Evolutionary conservation across 2,797 vertebrate genomes (phyloP).

Genomic region (Pempheris klunzingeri): DNA sequence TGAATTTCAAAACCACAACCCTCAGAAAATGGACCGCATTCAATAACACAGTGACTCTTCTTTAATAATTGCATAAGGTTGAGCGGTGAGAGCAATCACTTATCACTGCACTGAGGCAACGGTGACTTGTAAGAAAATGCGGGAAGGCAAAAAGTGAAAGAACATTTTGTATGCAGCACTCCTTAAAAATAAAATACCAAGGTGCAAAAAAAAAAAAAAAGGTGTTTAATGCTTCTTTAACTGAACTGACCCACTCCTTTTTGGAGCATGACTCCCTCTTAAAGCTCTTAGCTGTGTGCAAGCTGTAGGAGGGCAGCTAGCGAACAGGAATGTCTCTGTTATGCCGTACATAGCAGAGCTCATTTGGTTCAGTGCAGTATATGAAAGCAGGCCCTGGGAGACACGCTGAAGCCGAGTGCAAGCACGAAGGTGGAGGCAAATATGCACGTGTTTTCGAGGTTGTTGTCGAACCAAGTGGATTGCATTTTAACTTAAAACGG

Average conservation of each 20-base stretch:
- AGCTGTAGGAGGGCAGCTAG: constrained; percentile 65
- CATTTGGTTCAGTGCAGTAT: constrained; percentile 49
- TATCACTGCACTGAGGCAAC: constrained; percentile 2
- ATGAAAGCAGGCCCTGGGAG: constrained; percentile 66
- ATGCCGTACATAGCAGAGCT: constrained; percentile 63
- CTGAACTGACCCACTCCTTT: constrained; percentile 59
- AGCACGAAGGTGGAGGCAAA: constrained; percentile 56
- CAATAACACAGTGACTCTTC: constrained; percentile 16
- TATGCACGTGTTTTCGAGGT: constrained; percentile 41
- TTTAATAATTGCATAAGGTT: constrained; percentile 9
- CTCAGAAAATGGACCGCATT: constrained; percentile 16
- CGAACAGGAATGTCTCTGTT: constrained; percentile 64
- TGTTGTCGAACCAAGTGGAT: constrained; percentile 50
- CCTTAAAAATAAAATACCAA: constrained; percentile 36
- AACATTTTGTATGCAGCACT: constrained; percentile 35
- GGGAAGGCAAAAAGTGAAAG: constrained; percentile 6
- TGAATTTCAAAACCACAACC: constrained; percentile 46
- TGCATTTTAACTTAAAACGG: constrained; percentile 63
- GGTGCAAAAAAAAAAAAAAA: constrained; percentile 52
- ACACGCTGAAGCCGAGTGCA: constrained; percentile 42
- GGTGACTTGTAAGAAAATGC: constrained; percentile 9
- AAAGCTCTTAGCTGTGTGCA: constrained; percentile 60
- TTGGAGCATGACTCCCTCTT: constrained; percentile 54
- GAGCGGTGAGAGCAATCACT: constrained; percentile 22
- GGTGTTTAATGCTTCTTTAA: constrained; percentile 60